phyloP scores from a whole-genome alignment of 2,888 invertebrate genomes.

The Halictus quadricinctus region DNA sequence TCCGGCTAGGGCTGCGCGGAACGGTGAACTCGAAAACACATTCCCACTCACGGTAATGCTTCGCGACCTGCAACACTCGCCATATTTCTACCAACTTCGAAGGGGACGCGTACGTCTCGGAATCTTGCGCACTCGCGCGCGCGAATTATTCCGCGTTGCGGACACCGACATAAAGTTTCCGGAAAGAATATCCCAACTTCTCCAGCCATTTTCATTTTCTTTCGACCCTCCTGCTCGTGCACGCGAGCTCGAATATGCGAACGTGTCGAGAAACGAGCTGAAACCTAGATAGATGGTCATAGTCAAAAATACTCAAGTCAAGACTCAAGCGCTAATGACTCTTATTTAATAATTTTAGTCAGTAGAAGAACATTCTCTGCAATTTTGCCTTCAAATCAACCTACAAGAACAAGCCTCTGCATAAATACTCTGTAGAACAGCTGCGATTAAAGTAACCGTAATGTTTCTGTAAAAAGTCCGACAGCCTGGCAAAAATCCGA shows the following conservation, averaged over 20 bases:
- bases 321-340: no score
- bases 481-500: not conserved
- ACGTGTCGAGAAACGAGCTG: not conserved
- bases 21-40: slow-evolving; percentile 2
- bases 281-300: not conserved
- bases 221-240: not conserved
- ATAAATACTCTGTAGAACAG: not conserved
- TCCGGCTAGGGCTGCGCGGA: not conserved
- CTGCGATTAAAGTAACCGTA: not conserved
- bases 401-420: no score
- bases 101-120: not conserved
- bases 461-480: not conserved
- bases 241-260: not conserved
- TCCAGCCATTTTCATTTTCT: not conserved
- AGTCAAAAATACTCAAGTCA: no score
- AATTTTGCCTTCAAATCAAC: no score
- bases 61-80: not conserved
- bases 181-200: not conserved
- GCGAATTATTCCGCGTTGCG: slow-evolving; percentile 2
- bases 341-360: no score
- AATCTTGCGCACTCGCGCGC: not conserved
- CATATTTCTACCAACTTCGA: slow-evolving; percentile 7
- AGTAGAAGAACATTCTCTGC: no score
- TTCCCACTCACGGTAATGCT: slow-evolving; percentile 5
- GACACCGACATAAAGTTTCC: not conserved